A percentile compares a stretch with the other conserved stretches of the same genome.
These are phyloP conservation scores for Lutjanus erythropterus DNA, from an alignment of 2,113 vertebrate genomes.

Conservation along the genomic window DNA sequence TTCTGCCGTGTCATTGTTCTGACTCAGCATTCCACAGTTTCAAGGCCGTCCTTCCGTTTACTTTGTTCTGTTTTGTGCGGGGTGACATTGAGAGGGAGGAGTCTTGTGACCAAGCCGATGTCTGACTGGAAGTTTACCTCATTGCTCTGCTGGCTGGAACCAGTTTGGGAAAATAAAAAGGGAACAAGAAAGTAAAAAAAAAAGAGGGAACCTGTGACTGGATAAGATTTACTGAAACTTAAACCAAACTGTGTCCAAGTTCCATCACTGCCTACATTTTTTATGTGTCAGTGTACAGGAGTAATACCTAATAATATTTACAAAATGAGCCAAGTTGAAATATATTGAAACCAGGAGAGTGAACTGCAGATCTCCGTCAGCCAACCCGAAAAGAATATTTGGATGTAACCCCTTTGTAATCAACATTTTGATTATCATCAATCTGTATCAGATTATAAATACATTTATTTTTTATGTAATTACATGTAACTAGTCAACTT, in stretches of 20 bases:
- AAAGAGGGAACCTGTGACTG: slow-evolving; percentile 19
- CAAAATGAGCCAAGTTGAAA: background rate
- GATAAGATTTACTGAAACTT: background rate
- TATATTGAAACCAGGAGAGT: too few relatives aligned
- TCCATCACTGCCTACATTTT: background rate
- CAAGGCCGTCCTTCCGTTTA: background rate
- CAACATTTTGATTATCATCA: too few relatives aligned
- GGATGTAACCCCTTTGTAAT: too few relatives aligned
- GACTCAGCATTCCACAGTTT: slow-evolving; percentile 49
- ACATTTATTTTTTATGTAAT: too few relatives aligned
- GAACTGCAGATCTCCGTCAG: too few relatives aligned
- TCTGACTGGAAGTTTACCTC: slow-evolving; percentile 7
- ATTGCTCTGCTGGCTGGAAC: slow-evolving; percentile 41
- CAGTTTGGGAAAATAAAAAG: slow-evolving; percentile 23
- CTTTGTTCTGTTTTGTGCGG: background rate
- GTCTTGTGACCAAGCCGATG: slow-evolving; percentile 1
- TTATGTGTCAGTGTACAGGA: background rate
- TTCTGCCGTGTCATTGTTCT: slow-evolving; percentile 59
- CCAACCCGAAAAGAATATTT: too few relatives aligned
- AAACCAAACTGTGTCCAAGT: background rate
- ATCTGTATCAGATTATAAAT: too few relatives aligned
- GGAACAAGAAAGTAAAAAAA: slow-evolving; percentile 4
- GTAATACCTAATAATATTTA: background rate
- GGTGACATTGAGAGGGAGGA: background rate
- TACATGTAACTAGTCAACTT: too few relatives aligned